phyloP scores from a whole-genome alignment of 2,797 vertebrate species.

The Microctenopoma steveboyesi region DNA sequence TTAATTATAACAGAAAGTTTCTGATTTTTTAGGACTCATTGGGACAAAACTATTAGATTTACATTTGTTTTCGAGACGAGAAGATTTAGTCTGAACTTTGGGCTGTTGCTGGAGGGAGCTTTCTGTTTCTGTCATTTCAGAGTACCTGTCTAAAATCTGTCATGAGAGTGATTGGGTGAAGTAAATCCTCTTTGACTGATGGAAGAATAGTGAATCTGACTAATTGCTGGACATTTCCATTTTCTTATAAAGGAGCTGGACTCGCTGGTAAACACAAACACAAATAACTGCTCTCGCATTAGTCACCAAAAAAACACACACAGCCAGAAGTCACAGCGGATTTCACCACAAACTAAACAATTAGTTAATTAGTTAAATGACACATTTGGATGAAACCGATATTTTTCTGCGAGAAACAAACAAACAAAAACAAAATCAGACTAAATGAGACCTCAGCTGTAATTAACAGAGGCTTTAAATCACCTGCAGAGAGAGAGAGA shows the following conservation, averaged over 20 bases:
- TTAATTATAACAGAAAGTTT: slow-evolving; percentile 6
- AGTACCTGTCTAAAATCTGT: slow-evolving; percentile 5
- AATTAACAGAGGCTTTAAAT: slow-evolving; percentile 65
- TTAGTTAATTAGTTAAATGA: slow-evolving; percentile 52
- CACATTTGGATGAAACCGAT: slow-evolving; percentile 47
- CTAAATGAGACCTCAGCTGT: slow-evolving; percentile 69
- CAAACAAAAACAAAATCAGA: slow-evolving; percentile 4
- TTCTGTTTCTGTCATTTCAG: neutral
- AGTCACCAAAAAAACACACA: slow-evolving; percentile 6
- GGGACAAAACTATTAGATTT: slow-evolving; percentile 11
- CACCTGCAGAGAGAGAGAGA: slow-evolving; percentile 47
- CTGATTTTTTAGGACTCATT: neutral
- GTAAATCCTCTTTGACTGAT: too few species aligned
- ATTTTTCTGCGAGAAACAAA: neutral
- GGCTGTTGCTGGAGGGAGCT: neutral
- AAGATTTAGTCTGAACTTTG: neutral
- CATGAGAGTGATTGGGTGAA: neutral
- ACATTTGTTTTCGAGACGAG: too few species aligned
- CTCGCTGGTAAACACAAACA: slow-evolving; percentile 6
- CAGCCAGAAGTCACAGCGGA: slow-evolving; percentile 13
- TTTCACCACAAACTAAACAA: slow-evolving; percentile 31
- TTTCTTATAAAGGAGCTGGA: neutral
- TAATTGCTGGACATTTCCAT: neutral
- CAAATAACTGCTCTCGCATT: slow-evolving; percentile 3
- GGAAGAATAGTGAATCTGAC: too few species aligned